Evolutionary conservation across 2,888 invertebrate species (phyloP).

Genomic region (Coleophora flavipennella): DNA sequence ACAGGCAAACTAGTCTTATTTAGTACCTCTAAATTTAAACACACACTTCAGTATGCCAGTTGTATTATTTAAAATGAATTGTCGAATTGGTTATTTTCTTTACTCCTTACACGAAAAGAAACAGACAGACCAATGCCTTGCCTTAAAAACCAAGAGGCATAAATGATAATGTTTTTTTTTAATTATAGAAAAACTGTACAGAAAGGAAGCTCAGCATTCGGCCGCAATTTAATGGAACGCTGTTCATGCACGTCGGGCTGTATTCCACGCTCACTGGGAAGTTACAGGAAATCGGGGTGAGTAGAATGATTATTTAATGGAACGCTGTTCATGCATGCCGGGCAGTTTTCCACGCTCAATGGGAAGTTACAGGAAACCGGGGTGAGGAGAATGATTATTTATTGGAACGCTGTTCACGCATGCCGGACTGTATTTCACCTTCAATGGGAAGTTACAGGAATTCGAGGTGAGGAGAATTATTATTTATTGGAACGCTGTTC

Average conservation of each 20-base stretch:
- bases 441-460: conserved; percentile 96
- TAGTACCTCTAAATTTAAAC: too few species aligned
- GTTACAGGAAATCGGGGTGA: conserved; percentile 93
- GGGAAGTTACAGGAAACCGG: conserved; percentile 97
- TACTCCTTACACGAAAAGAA: too few species aligned
- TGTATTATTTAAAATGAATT: too few species aligned
- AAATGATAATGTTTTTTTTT: too few species aligned
- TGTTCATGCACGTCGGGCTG: conserved; percentile 96
- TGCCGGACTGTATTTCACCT: conserved; percentile 93
- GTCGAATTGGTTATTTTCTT: too few species aligned
- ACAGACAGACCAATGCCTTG: too few species aligned
- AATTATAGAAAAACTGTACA: conserved; percentile 86
- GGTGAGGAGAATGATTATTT: conserved; percentile 54
- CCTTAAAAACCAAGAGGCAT: too few species aligned
- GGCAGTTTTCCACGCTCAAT: conserved; percentile 93
- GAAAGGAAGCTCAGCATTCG: conserved; percentile 83
- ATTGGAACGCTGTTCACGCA: conserved; percentile 96
- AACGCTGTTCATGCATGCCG: conserved; percentile 96
- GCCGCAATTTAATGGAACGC: conserved; percentile 89
- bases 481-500: conserved; percentile 86
- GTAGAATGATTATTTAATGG: conserved; percentile 66
- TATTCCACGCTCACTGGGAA: conserved; percentile 97
- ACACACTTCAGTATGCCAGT: too few species aligned
- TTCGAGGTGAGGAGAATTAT: conserved; percentile 77
- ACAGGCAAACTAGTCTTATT: too few species aligned